These are phyloP conservation scores for Syngnathus rostellatus DNA, from an alignment of 2,797 vertebrate genomes.

Conservation along the genomic window DNA sequence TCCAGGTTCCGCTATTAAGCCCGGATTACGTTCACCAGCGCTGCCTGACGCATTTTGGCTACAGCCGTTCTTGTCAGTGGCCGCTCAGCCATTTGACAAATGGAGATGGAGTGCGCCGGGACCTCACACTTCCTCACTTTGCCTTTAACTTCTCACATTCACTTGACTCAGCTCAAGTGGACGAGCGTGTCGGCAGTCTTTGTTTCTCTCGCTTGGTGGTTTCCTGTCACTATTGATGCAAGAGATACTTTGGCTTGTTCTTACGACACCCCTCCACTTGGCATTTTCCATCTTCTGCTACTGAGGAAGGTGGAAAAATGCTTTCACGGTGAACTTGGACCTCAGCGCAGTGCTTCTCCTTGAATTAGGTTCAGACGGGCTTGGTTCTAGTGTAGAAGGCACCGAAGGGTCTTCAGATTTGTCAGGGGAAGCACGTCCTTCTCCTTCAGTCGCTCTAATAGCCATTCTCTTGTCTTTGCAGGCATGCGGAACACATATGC, in stretches of 20 bases:
- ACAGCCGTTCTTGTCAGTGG: too few relatives aligned
- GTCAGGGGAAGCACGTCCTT: constrained; percentile 27
- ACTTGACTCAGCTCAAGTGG: constrained; percentile 16
- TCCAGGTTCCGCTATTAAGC: constrained; percentile 3
- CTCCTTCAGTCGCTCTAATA: constrained; percentile 19
- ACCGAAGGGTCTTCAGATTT: constrained; percentile 21
- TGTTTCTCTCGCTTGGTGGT: constrained; percentile 21
- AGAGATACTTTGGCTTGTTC: constrained; percentile 4
- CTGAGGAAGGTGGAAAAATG: not conserved
- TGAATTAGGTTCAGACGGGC: constrained; percentile 33
- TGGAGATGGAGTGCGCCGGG: not conserved
- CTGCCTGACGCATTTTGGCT: not conserved
- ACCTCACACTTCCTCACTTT: constrained; percentile 1
- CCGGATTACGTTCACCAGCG: not conserved
- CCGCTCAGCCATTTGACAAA: constrained; percentile 3
- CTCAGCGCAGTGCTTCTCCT: constrained; percentile 47
- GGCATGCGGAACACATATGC: constrained; percentile 87
- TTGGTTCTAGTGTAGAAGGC: constrained; percentile 35
- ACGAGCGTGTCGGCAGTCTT: constrained; percentile 26
- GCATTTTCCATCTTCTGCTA: constrained; percentile 1
- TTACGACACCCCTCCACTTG: not conserved
- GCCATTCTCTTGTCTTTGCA: constrained; percentile 34
- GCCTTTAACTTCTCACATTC: constrained; percentile 9
- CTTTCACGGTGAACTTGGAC: too few relatives aligned
- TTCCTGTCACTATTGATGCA: constrained; percentile 25